A percentile compares a stretch with the other conserved stretches of the same genome.
Conservation (phyloP, 2,888 invertebrate species). For the Apocheima hispidaria region DNA sequence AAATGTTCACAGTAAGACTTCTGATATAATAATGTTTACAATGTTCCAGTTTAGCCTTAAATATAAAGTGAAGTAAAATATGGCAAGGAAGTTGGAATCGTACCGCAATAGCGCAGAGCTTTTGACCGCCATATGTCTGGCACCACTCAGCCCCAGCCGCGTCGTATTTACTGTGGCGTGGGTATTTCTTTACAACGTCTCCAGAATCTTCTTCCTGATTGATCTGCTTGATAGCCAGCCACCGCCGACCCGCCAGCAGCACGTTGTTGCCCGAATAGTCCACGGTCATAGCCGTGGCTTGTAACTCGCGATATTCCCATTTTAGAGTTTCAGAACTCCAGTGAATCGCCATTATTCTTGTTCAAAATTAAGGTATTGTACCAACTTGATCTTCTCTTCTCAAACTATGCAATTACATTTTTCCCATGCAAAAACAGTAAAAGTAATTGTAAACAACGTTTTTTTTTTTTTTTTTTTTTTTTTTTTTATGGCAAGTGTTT, state of each 20-base stretch:
- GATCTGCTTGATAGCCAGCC: constrained; percentile 91
- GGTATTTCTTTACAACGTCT: constrained; percentile 91
- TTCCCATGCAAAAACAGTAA: neutral
- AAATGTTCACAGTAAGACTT: constrained; percentile 36
- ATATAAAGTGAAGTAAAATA: neutral
- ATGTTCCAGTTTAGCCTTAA: neutral
- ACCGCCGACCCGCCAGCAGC: constrained; percentile 93
- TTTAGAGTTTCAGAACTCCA: constrained; percentile 84
- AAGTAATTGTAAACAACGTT: too few species aligned
- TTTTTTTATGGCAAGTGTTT: too few species aligned
- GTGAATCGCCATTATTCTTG: constrained; percentile 74
- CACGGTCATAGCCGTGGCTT: constrained; percentile 97
- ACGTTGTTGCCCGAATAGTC: constrained; percentile 94
- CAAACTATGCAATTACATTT: too few species aligned
- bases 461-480: too few species aligned
- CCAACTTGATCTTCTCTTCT: neutral
- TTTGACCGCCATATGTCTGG: constrained; percentile 91
- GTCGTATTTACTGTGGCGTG: constrained; percentile 96
- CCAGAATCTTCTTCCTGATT: constrained; percentile 90
- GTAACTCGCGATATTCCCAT: constrained; percentile 93
- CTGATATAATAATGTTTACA: neutral
- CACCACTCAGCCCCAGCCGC: constrained; percentile 97
- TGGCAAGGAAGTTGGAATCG: neutral
- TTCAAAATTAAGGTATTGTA: neutral
- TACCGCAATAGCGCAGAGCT: constrained; percentile 95